Conservation (phyloP, 2,113 vertebrate genomes). For the Sakesphorus luctuosus region DNA sequence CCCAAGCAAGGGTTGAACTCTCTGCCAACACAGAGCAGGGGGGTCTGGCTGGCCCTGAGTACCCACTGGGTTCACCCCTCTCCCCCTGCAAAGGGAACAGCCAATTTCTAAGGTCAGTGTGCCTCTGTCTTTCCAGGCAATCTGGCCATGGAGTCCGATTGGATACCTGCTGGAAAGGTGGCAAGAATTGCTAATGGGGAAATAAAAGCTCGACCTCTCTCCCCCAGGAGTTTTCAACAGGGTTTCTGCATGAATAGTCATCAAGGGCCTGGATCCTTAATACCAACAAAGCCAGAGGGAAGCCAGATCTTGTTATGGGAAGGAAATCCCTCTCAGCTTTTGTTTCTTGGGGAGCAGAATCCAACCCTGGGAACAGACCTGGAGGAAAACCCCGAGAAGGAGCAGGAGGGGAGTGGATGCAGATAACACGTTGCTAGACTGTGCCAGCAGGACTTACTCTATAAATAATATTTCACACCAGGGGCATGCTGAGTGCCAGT, state of each 20-base stretch:
- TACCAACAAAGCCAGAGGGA: background rate
- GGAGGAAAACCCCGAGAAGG: background rate
- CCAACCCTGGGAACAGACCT: background rate
- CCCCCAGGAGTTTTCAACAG: background rate
- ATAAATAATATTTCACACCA: background rate
- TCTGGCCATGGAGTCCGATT: background rate
- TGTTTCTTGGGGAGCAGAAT: background rate
- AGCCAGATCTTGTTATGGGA: background rate
- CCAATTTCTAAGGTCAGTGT: background rate
- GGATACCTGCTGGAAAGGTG: background rate
- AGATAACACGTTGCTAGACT: background rate
- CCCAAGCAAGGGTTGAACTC: background rate
- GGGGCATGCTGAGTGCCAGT: background rate
- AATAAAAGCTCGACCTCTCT: background rate
- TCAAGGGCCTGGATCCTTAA: background rate
- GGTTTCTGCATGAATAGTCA: background rate
- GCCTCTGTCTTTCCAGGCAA: background rate
- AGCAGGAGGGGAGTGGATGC: background rate
- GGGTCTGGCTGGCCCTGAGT: background rate
- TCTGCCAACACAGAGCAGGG: background rate
- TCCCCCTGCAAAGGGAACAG: background rate
- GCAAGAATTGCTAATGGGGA: background rate
- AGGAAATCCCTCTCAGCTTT: background rate
- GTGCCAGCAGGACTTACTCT: background rate
- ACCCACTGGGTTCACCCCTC: background rate